phyloP scores from a whole-genome alignment of 1,140 invertebrate genomes.

The Drosophila aff. region DNA sequence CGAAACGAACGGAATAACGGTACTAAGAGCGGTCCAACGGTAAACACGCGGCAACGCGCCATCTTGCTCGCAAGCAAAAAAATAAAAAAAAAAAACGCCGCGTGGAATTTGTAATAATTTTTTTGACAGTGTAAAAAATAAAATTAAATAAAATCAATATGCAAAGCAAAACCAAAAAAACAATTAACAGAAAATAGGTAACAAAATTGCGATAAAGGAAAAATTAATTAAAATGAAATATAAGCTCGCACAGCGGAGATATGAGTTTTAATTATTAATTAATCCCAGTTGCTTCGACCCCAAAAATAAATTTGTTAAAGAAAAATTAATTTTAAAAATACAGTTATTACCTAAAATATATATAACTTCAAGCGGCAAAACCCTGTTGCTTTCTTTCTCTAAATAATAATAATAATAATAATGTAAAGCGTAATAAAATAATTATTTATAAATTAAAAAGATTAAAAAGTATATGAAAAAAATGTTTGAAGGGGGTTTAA shows the following conservation, averaged over 20 bases:
- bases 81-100: slow-evolving; percentile 3
- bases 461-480: neutral
- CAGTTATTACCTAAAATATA: neutral
- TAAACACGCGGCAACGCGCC: slow-evolving; percentile 25
- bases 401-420: neutral
- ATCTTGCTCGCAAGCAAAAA: slow-evolving; percentile 17
- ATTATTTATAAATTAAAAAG: too few species aligned
- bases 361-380: neutral
- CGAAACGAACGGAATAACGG: slow-evolving; percentile 34
- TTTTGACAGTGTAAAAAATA: neutral
- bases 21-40: slow-evolving; percentile 25
- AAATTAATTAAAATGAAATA: neutral
- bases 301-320: neutral
- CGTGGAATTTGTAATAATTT: slow-evolving; percentile 9
- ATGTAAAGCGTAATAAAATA: neutral
- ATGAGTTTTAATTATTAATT: neutral
- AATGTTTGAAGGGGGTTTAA: neutral
- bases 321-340: too few species aligned
- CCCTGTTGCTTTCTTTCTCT: slow-evolving; percentile 1
- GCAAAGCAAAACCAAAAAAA: neutral
- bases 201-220: neutral
- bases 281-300: neutral
- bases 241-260: neutral
- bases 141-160: neutral
- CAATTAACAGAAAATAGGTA: slow-evolving; percentile 13